Percentiles rank a stretch among this genome's conserved stretches.
These are phyloP conservation scores for Tokudaia muenninki DNA, from an alignment of 2,797 vertebrate species.

Conservation along the genomic window DNA sequence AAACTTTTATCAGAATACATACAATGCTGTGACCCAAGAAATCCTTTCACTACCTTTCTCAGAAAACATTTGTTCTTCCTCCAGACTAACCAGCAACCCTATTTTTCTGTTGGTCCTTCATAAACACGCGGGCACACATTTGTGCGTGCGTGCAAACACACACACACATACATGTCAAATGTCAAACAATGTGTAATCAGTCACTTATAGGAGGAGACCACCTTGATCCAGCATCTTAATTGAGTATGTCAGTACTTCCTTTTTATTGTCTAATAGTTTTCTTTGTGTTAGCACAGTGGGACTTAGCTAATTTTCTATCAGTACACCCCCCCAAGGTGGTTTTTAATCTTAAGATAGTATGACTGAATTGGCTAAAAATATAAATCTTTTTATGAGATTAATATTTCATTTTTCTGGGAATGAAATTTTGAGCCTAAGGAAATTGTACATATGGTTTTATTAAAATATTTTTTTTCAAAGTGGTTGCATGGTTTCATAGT, in stretches of 20 bases:
- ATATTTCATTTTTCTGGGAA: not conserved
- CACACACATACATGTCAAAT: not conserved
- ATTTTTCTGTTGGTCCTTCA: not conserved
- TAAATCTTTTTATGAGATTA: not conserved
- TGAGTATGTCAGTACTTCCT: not conserved
- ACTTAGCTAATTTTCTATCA: not conserved
- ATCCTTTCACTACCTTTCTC: not conserved
- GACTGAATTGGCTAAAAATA: not conserved
- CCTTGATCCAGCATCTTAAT: too few relatives aligned
- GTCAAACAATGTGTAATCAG: not conserved
- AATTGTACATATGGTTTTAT: not conserved
- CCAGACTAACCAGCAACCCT: not conserved
- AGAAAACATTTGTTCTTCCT: not conserved
- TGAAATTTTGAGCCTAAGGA: not conserved
- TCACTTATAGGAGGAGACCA: not conserved
- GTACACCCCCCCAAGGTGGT: not conserved
- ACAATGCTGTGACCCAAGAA: not conserved
- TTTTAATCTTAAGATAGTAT: not conserved
- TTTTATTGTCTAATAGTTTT: not conserved
- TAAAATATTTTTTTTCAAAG: not conserved
- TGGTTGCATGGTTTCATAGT: not conserved
- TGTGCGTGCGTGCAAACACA: not conserved
- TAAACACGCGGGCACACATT: too few relatives aligned
- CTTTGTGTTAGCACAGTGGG: not conserved
- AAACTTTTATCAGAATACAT: not conserved